Base-by-base conservation (phyloP, 2,888 invertebrate species). In the Pseudoips prasinana region DNA sequence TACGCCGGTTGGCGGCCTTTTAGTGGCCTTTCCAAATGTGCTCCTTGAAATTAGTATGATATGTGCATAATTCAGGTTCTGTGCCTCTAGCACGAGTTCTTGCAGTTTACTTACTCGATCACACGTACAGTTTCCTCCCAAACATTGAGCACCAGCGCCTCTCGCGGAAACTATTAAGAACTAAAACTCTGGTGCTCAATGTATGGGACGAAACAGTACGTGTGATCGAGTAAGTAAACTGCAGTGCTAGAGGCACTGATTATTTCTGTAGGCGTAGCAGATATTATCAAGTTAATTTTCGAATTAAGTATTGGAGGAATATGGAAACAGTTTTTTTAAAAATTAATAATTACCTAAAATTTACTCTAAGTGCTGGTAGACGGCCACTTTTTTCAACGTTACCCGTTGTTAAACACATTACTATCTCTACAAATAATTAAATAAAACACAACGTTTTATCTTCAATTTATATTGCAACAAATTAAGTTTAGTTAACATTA, bases 321-420 rank as follows among this genome's bases (percentile, higher is more conserved):
- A 27, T 23, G 9, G 17, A 24, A 27, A 33, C 10, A 23, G 23
- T 28, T 33, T 28, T 33, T 33, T 33, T 33, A 26, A 17, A 18
- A 33, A 33, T 27, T 27, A 33, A 33, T 33, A 19, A 24, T 24
- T 24, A 24, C 33, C 33, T 24, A 25, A 34, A 29, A 29, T 17
- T 35, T 29, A 35, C 29, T 22, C 35, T 25, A 25, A 32, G 29
- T 35, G 29, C 34, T 25, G 29, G 29, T 35, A 25, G 14, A 35
- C 34, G 29, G 34, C 34, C 34, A 35, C 22, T 25, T 29, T 35
- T 35, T 29, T 35, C n/a, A 27, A 18, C 18, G 6, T 10, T 9
- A 18, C 19, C 18, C 23, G n/a, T 24, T 24, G 23, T 24, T 9
- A 24, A 24, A 27, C 18, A 17, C 29, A 23, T 22, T 29, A 23